Conservation (phyloP, 2,888 invertebrate species). For the Cosmorhoe ocellata region DNA sequence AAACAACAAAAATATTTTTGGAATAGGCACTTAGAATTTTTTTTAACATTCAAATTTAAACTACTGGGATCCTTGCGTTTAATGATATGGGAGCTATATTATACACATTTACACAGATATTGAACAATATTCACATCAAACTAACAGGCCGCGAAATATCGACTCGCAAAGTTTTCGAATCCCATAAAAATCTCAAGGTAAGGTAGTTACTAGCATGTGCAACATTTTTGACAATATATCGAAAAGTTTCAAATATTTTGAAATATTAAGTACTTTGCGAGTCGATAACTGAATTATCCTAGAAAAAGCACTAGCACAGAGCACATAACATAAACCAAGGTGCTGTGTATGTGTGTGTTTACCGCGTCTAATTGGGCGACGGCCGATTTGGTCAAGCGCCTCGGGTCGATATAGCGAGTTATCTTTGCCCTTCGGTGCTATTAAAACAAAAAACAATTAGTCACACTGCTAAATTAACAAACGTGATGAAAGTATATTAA, state of each 20-base stretch:
- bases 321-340: constrained; percentile 57
- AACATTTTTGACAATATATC: no score
- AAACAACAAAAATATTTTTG: no score
- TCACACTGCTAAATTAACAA: constrained; percentile 30
- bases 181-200: no score
- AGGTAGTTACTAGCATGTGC: no score
- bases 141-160: constrained; percentile 9
- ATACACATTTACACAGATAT: constrained; percentile 14
- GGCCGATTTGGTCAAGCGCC: constrained; percentile 73
- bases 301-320: constrained; percentile 39
- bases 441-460: constrained; percentile 50
- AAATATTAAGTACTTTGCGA: constrained; percentile 9
- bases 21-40: no score
- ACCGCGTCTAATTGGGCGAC: constrained; percentile 74
- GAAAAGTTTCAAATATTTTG: no score
- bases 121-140: constrained; percentile 13
- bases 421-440: constrained; percentile 80
- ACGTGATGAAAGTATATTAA: constrained; percentile 6
- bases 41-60: neutral
- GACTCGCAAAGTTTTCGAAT: constrained; percentile 14
- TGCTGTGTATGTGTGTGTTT: constrained; percentile 56
- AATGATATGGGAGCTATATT: constrained; percentile 5
- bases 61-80: neutral
- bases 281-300: constrained; percentile 5
- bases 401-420: constrained; percentile 76